Base-by-base conservation (phyloP, 2,797 vertebrate genomes). In the Potorous gilbertii region DNA sequence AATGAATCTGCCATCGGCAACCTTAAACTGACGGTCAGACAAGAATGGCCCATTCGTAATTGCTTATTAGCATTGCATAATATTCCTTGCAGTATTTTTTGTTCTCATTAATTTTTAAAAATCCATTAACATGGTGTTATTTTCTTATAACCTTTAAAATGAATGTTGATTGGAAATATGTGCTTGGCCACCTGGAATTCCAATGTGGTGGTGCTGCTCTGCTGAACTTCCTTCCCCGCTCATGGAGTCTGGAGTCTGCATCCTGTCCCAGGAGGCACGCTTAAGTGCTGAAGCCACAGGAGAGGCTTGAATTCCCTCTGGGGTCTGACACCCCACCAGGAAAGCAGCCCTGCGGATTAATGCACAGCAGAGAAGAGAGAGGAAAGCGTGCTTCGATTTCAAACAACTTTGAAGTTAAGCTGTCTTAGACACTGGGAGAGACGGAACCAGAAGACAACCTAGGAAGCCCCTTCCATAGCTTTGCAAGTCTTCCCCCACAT, bases 121-220 rank as follows among this genome's bases (percentile, higher is more conserved):
- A 74, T 46, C 91, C 89, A 94, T 62, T 96, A 96, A 95, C 90
- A 92, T 3, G 57, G 89, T 54, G 94, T 96, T 93, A 91, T 92
- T 95, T 95, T 94, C 95, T 92, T 28, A 96, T 90, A 95, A 91
- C n/a, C 90, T 95, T 96, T 94, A 94, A 95, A 95, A 92, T 96
- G 31, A 90, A 92, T 52, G 62, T 56, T 93, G 55, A 94, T 55
- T 92, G 81, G 81, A 93, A 97, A 55, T 50, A 92, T 1, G 46
- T n/a, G 59, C 55, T 95, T 34, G 31, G 54, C 59, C 91, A 55
- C 34, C 62, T n/a, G 50, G 55, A 90, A 94, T n/a, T 81, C 24
- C 31, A 74, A 54, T 54, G n/a, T 59, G 13, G 3, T 34, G 52
- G n/a, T n/a, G 56, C 11, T 0, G 46, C n/a, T 4, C 54, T 0